Percentiles rank a stretch among this genome's conserved stretches.
Evolutionary conservation across 1,140 invertebrate genomes (phyloP).

Genomic region (Helicorthomorpha holstii): DNA sequence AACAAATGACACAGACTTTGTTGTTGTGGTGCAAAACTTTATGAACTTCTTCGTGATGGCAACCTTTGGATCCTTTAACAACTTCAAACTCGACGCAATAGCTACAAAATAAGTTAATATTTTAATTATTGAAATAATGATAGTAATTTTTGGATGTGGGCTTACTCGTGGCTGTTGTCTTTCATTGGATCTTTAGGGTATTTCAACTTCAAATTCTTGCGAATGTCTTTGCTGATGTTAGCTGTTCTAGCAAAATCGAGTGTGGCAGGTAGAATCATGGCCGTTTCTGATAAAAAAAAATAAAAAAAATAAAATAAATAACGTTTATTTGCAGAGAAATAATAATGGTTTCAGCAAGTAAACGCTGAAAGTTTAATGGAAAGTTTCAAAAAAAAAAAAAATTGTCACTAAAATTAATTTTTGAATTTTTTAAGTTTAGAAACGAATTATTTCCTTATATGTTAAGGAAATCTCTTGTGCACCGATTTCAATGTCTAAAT

Average conservation of each 20-base stretch:
- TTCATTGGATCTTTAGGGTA: conserved; percentile 51
- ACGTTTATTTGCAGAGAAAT: background rate
- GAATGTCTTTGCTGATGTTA: conserved; percentile 53
- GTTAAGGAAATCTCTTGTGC: too few relatives aligned
- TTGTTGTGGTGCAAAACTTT: conserved; percentile 43
- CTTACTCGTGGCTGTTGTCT: conserved; percentile 62
- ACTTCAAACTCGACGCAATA: conserved; percentile 69
- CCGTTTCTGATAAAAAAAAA: conserved; percentile 41
- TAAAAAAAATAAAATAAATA: background rate
- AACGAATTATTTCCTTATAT: too few relatives aligned
- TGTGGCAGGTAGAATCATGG: conserved; percentile 53
- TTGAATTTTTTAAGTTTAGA: too few relatives aligned
- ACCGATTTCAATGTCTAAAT: too few relatives aligned
- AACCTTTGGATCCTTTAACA: conserved; percentile 57
- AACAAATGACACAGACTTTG: conserved; percentile 53
- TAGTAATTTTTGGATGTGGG: conserved; percentile 19
- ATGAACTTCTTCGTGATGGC: conserved; percentile 49
- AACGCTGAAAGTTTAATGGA: too few relatives aligned
- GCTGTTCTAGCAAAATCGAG: conserved; percentile 44
- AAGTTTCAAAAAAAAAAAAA: too few relatives aligned
- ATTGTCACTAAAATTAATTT: too few relatives aligned
- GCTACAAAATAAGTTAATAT: conserved; percentile 32
- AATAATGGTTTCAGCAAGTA: too few relatives aligned
- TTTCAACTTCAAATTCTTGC: conserved; percentile 49
- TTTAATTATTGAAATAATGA: background rate